Base-by-base conservation (phyloP, 2,113 vertebrate genomes). In the Plecotus auritus region DNA sequence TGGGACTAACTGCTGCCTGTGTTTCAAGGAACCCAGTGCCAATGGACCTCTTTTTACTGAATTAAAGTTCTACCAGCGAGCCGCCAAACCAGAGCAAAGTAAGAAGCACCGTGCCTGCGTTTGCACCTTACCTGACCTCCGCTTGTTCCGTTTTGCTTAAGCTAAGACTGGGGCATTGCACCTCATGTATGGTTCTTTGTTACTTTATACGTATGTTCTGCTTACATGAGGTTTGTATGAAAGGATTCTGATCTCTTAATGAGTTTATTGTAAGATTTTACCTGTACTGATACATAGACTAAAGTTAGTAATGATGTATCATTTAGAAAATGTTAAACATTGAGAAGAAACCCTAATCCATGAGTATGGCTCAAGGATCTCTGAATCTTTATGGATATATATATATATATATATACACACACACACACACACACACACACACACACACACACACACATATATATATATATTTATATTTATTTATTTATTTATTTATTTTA, bases 1-100 rank as follows among this genome's bases (percentile, higher is more conserved):
- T 72, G 28, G 13, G 95, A 92, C 3, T 56, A 94, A 97, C 96
- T 95, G 91, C 96, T 47, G 96, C 35, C 92, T 98, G 54, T 98
- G 80, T 97, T 98, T 98, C 98, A 89, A 99, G 99, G 99, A 99
- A 95, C 99, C 99, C 82, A 99, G 98, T 97, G 99, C 99, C 32
- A 99, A 99, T 51, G 99, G 99, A 97, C 99, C 99, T 69, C 99
- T 99, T 74, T 99, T 99, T 98, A 99, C 99, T 73, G 99, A 99
- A 98, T 98, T 99, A 95, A 99, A 99, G 98, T 99, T 99, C 97
- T 99, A 99, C 99, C 99, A 99, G 98, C 97, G 99, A 98, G 99
- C 99, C 96, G 99, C 99, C 89, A 99, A 99, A 93, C 99, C 99
- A 85, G 99, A 99, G 82, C 98, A 99, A 98, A 99, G 99, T 99